These are phyloP conservation scores for Oxyura jamaicensis DNA, from an alignment of 2,113 vertebrate species.

Conservation along the genomic window DNA sequence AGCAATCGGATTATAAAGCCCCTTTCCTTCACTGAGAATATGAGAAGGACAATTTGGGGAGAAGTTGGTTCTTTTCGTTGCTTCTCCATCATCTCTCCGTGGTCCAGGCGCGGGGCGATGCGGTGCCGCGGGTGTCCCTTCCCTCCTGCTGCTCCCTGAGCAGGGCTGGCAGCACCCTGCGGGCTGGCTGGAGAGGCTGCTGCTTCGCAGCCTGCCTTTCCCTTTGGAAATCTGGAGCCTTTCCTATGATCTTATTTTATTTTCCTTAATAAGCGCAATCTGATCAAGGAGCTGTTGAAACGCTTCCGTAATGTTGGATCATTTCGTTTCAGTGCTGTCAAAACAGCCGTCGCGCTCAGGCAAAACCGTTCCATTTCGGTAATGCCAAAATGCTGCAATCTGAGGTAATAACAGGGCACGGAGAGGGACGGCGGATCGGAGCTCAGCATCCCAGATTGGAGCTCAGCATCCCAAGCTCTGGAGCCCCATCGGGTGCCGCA, in stretches of 20 bases:
- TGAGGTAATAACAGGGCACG: not conserved
- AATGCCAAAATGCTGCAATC: not conserved
- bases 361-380: not conserved
- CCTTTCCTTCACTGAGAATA: not conserved
- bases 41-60: not conserved
- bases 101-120: accelerated
- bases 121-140: not conserved
- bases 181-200: not conserved
- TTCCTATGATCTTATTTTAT: not conserved
- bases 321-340: not conserved
- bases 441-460: not conserved
- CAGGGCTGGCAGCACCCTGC: not conserved
- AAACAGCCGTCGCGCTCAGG: accelerated
- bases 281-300: not conserved
- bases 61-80: not conserved
- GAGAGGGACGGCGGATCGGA: not conserved
- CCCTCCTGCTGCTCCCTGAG: too few species aligned
- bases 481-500: accelerated
- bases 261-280: not conserved
- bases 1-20: not conserved
- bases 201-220: not conserved
- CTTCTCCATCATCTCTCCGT: not conserved
- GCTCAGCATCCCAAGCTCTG: accelerated
- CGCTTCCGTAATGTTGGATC: accelerated
- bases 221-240: not conserved